These are phyloP conservation scores for Leptinotarsa lineolata DNA, from an alignment of 1,140 invertebrate species.

Conservation along the genomic window DNA sequence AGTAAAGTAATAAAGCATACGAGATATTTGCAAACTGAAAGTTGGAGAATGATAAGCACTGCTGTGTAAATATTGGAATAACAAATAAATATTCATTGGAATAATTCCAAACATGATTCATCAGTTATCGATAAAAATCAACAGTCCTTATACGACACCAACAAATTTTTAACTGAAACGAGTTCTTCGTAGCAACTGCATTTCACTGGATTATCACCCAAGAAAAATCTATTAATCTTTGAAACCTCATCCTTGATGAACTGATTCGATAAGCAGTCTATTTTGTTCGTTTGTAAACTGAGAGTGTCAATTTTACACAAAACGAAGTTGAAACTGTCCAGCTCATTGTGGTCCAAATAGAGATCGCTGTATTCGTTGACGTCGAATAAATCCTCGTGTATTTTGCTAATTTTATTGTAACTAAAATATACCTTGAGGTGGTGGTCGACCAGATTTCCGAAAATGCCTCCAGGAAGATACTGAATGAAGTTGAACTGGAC, in stretches of 20 bases:
- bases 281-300: slow-evolving; percentile 16
- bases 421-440: slow-evolving; percentile 16
- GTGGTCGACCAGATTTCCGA: slow-evolving; percentile 5
- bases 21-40: too few species aligned
- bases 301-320: slow-evolving; percentile 14
- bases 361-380: slow-evolving; percentile 19
- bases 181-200: slow-evolving; percentile 13
- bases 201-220: slow-evolving; percentile 22
- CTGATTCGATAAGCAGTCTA: slow-evolving; percentile 15
- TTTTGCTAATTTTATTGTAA: slow-evolving; percentile 23
- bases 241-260: slow-evolving; percentile 17
- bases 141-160: slow-evolving; percentile 11
- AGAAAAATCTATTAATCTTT: slow-evolving; percentile 13
- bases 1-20: too few species aligned
- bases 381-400: slow-evolving; percentile 18
- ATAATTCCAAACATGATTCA: too few species aligned
- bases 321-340: slow-evolving; percentile 11
- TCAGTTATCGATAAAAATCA: not conserved
- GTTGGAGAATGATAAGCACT: too few species aligned
- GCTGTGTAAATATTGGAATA: too few species aligned
- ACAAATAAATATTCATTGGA: too few species aligned
- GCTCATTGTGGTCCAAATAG: slow-evolving; percentile 23
- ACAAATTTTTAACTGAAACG: not conserved
- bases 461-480: slow-evolving; percentile 13
- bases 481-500: slow-evolving; percentile 25